Evolutionary conservation across 2,113 vertebrate species (phyloP), one percentile per base, ranked within the genome.

Genomic region (Xenopus borealis): DNA sequence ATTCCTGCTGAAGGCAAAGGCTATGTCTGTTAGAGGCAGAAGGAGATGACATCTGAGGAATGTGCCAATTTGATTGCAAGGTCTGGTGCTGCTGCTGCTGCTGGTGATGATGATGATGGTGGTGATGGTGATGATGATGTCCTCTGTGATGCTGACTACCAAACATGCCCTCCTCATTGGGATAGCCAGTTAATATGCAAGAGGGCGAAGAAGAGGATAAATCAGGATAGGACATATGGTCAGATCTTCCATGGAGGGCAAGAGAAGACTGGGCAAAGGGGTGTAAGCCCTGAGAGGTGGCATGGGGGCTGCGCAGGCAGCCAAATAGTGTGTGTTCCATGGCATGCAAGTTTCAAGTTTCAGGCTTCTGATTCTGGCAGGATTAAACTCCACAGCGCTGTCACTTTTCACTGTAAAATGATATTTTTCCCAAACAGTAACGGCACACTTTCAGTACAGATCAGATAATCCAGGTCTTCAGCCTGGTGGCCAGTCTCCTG

Each of bases 261-360:
- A 98, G 90, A 12, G 95, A 91, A 18, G 95, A 96, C 88, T 95
- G 95, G 71, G 94, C 89, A 85, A 98, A 96, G 3, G 95, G 94
- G 85, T 98, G 97, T 89, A 98, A 92, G 88, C 93, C 92, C 89
- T 97, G 97, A 0, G 93, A 92, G 0, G 95, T 84, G 85, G 92
- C 92, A 78, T 98, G 97, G 62, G 95, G 94, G 92, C 94, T 96
- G 90, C 96, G 94, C 89, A 98, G 90, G 93, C 96, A 98, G 90
- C 96, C 93, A 75, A 98, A 98, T 79, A 98, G 93, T 6, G 96
- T 94, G 93, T 98, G 97, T 94, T 98, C 97, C 97, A 98, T 98
- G 59, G 87, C 89, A 88, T 85, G 85, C 89, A 86, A 84, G 84
- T 87, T 83, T 88, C 79, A 59, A 84, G 81, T 81, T 91, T 87